Conservation (phyloP, 2,797 vertebrate genomes). For the Ctenopoma kingsleyae region DNA sequence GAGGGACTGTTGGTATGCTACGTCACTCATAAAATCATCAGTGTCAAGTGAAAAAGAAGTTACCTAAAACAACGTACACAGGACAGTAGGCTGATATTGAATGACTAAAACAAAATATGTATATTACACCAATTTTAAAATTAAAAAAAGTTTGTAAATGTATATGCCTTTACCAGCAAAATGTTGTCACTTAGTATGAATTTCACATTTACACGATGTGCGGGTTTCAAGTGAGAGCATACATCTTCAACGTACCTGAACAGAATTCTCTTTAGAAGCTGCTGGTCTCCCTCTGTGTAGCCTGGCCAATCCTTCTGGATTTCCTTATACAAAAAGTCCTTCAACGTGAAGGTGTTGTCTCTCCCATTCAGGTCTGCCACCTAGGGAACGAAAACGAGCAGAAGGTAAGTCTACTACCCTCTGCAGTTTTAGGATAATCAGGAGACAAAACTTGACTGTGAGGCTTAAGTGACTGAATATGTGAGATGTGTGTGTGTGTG, state of each 20-base stretch:
- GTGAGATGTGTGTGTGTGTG: neutral
- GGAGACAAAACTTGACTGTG: neutral
- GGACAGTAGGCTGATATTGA: neutral
- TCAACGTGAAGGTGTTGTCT: constrained; percentile 94
- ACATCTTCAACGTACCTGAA: constrained; percentile 84
- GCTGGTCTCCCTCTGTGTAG: constrained; percentile 96
- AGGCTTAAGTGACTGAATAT: neutral
- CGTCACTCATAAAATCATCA: neutral
- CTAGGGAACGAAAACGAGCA: constrained; percentile 74
- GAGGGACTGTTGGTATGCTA: neutral
- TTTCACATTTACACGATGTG: neutral
- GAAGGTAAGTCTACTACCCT: neutral
- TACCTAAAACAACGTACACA: too few relatives aligned
- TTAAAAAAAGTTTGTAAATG: neutral
- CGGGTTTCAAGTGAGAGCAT: neutral
- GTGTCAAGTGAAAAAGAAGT: too few relatives aligned
- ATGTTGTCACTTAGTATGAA: neutral
- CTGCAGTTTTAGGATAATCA: neutral
- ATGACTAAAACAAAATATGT: neutral
- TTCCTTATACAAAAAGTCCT: constrained; percentile 93
- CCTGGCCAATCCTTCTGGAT: constrained; percentile 97
- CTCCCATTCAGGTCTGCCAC: constrained; percentile 92
- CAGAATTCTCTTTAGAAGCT: constrained; percentile 93
- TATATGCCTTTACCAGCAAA: neutral
- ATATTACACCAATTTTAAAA: neutral